Percentiles rank a stretch among this genome's conserved stretches.
phyloP scores from a whole-genome alignment of 2,113 vertebrate genomes.

The Paradoxurus hermaphroditus region DNA sequence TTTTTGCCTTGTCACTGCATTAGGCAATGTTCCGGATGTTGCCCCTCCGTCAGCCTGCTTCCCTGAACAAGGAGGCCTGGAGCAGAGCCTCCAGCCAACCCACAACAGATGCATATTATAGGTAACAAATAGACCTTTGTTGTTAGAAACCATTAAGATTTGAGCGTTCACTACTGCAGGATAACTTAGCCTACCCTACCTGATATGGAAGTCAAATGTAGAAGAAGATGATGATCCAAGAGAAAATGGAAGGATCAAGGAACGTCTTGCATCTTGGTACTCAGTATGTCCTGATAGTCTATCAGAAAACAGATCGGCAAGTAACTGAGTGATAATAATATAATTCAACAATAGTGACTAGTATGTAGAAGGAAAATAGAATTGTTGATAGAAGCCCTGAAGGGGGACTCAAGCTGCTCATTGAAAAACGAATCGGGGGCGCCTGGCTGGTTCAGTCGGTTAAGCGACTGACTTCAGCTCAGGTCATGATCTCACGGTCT shows the following conservation, averaged over 20 bases:
- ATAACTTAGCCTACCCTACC: neutral
- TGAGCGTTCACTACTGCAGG: neutral
- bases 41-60: neutral
- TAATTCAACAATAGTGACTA: neutral
- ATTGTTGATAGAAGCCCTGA: neutral
- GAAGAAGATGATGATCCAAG: neutral
- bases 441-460: no score
- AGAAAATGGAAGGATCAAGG: neutral
- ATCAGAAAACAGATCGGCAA: neutral
- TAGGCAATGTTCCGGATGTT: neutral
- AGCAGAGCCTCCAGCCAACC: neutral
- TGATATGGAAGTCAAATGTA: neutral
- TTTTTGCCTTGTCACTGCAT: neutral
- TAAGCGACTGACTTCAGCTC: no score
- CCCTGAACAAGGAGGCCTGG: neutral
- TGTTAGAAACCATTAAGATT: neutral
- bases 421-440: neutral
- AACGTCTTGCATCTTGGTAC: neutral
- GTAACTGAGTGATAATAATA: neutral
- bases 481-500: no score
- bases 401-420: neutral
- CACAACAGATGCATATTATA: neutral
- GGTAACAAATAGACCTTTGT: neutral
- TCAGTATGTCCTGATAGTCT: neutral
- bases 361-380: neutral